These are phyloP conservation scores for Sus cebifrons DNA, from an alignment of 2,797 vertebrate species.

Conservation along the genomic window DNA sequence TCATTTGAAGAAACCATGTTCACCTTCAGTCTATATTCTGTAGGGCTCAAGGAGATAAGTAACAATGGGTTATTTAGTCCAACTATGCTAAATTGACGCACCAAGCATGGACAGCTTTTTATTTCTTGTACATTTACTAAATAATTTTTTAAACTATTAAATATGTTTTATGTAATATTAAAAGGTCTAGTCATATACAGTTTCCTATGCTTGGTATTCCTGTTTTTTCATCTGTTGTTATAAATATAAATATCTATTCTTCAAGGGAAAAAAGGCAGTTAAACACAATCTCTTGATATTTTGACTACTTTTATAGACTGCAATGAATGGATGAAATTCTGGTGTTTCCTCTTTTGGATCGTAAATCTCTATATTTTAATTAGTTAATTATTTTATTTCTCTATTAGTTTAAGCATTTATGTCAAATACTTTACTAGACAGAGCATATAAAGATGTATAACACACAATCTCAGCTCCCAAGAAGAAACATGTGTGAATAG, in stretches of 20 bases:
- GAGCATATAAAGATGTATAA: not conserved
- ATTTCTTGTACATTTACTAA: not conserved
- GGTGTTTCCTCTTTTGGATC: not conserved
- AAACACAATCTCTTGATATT: not conserved
- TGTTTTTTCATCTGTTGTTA: not conserved
- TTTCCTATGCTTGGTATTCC: not conserved
- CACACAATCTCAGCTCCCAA: not conserved
- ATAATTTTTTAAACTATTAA: not conserved
- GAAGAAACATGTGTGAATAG: not conserved
- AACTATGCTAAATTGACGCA: not conserved
- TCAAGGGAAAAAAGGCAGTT: not conserved
- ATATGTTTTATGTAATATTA: not conserved
- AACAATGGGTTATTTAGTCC: not conserved
- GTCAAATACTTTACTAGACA: not conserved
- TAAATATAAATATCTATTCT: not conserved
- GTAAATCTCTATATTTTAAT: not conserved
- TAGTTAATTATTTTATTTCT: not conserved
- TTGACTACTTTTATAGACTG: not conserved
- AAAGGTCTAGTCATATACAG: not conserved
- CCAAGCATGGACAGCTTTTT: not conserved
- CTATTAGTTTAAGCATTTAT: not conserved
- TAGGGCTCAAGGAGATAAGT: not conserved
- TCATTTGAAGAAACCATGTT: not conserved
- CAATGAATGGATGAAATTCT: not conserved
- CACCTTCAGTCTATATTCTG: not conserved